phyloP scores from a whole-genome alignment of 1,140 invertebrate species.

The Araneus ventricosus region DNA sequence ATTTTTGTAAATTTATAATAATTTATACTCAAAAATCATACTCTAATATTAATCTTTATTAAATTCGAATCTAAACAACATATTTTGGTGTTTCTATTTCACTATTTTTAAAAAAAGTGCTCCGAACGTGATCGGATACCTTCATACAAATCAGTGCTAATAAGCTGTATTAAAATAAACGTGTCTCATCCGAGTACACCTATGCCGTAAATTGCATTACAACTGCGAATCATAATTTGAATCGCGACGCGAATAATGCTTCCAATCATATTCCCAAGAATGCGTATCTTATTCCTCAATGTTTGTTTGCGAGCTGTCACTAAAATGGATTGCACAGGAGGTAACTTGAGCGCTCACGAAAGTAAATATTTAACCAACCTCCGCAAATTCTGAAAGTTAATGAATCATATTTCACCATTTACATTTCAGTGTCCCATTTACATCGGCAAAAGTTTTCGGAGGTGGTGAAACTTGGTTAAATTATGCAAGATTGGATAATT shows the following conservation, averaged over 20 bases:
- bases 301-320: background rate
- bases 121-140: no score
- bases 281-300: background rate
- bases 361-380: background rate
- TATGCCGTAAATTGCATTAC: no score
- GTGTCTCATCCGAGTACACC: no score
- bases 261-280: background rate
- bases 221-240: background rate
- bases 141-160: no score
- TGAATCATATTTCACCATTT: background rate
- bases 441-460: background rate
- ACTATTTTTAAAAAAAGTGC: no score
- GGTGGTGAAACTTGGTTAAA: background rate
- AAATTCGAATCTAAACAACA: no score
- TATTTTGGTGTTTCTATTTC: no score
- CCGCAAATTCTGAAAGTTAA: background rate
- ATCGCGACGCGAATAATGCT: background rate
- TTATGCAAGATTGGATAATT: background rate
- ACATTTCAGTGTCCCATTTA: background rate
- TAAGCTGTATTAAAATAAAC: no score
- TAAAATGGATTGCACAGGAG: background rate
- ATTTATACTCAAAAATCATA: no score
- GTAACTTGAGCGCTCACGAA: background rate
- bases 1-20: no score
- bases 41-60: no score